Evolutionary conservation across 2,888 invertebrate genomes (phyloP).

Genomic region (Cantharis flavilabris): DNA sequence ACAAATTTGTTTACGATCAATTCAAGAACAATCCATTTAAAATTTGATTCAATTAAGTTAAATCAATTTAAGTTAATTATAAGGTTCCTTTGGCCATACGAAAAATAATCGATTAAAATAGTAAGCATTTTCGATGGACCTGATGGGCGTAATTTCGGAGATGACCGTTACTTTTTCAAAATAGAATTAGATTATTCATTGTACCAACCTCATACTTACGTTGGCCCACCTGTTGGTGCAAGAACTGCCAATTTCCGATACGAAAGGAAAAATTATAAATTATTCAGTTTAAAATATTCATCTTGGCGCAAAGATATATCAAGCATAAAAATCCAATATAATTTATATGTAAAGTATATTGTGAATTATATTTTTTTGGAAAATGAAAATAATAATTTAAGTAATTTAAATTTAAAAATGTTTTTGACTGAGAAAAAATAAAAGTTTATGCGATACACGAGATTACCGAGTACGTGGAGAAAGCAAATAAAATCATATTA

Average conservation of each 20-base stretch:
- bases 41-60: constrained; percentile 28
- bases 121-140: background rate
- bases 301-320: background rate
- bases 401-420: constrained; percentile 11
- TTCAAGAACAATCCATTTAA: constrained; percentile 17
- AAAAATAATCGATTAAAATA: background rate
- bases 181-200: background rate
- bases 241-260: background rate
- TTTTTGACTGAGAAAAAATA: constrained; percentile 30
- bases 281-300: background rate
- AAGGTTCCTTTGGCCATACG: background rate
- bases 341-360: background rate
- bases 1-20: background rate
- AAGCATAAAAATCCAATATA: background rate
- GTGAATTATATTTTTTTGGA: background rate
- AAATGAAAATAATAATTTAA: background rate
- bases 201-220: background rate
- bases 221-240: background rate
- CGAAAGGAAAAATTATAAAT: background rate
- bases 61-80: constrained; percentile 27
- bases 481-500: constrained; percentile 37
- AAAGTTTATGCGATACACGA: constrained; percentile 39
- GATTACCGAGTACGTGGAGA: constrained; percentile 25
- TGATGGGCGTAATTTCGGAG: background rate
- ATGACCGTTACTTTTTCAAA: background rate